phyloP scores from a whole-genome alignment of 2,113 vertebrate genomes.

The Larimichthys polyactis region DNA sequence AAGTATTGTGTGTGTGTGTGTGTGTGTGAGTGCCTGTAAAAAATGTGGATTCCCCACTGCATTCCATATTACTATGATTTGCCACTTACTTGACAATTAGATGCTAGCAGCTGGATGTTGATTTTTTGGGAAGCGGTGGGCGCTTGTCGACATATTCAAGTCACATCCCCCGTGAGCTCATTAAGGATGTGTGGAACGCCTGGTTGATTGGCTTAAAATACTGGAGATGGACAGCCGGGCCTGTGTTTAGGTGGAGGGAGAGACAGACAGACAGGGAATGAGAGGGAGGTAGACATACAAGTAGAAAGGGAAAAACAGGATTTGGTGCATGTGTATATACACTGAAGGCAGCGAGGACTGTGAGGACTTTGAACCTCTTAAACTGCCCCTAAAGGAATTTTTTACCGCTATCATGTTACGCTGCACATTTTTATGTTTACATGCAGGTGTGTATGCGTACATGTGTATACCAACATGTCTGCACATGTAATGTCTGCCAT shows the following conservation, averaged over 20 bases:
- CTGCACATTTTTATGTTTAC: slow-evolving; percentile 16
- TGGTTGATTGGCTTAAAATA: slow-evolving; percentile 68
- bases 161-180: slow-evolving; percentile 74
- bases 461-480: slow-evolving; percentile 32
- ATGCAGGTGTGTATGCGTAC: background rate
- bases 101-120: slow-evolving; percentile 76
- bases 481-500: slow-evolving; percentile 34
- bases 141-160: slow-evolving; percentile 59
- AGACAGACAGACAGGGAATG: background rate
- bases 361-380: background rate
- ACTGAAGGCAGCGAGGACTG: slow-evolving; percentile 7
- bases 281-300: background rate
- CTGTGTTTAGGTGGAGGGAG: slow-evolving; percentile 10
- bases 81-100: slow-evolving; percentile 78
- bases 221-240: slow-evolving; percentile 57
- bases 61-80: slow-evolving; percentile 70
- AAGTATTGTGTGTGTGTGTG: background rate
- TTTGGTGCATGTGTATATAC: background rate
- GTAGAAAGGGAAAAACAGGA: background rate
- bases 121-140: slow-evolving; percentile 60
- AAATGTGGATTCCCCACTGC: slow-evolving; percentile 51
- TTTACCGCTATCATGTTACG: slow-evolving; percentile 2
- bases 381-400: background rate
- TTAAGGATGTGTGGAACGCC: slow-evolving; percentile 64
- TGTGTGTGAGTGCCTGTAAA: slow-evolving; percentile 27